Evolutionary conservation across 2,113 vertebrate species (phyloP).

Genomic region (Poeciliopsis retropinna): DNA sequence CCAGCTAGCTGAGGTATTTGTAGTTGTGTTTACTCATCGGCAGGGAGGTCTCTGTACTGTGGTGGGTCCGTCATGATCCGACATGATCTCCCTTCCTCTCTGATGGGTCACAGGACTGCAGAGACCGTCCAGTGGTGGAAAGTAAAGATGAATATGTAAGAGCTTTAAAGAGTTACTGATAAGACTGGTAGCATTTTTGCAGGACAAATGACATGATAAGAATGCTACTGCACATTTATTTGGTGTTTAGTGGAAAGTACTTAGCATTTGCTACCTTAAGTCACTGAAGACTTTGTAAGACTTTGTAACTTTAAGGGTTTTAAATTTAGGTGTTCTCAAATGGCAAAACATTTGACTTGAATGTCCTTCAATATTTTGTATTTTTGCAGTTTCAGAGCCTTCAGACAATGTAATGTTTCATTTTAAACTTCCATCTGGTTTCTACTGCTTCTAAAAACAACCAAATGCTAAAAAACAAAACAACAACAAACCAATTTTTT

Average conservation of each 20-base stretch:
- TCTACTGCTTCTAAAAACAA: too few relatives aligned
- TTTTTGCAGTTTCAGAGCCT: too few relatives aligned
- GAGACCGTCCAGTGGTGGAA: conserved; percentile 14
- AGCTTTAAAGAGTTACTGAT: not conserved
- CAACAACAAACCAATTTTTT: too few relatives aligned
- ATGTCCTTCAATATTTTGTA: too few relatives aligned
- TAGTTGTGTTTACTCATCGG: conserved; percentile 80
- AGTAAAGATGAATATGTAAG: conserved; percentile 14
- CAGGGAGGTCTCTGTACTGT: conserved; percentile 85
- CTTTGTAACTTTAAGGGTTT: too few relatives aligned
- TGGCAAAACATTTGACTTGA: too few relatives aligned
- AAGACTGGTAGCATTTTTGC: not conserved
- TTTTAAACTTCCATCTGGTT: too few relatives aligned
- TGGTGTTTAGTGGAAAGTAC: too few relatives aligned
- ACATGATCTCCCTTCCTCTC: conserved; percentile 67
- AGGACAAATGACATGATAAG: not conserved
- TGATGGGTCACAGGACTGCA: conserved; percentile 23
- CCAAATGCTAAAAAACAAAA: too few relatives aligned
- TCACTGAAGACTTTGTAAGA: not conserved
- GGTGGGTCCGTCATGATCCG: conserved; percentile 87
- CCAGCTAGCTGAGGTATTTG: conserved; percentile 82
- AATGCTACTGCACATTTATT: not conserved
- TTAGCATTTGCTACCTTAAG: too few relatives aligned
- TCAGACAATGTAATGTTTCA: too few relatives aligned
- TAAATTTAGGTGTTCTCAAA: too few relatives aligned